phyloP scores from a whole-genome alignment of 37 sponge, comb jelly and placozoan species.

The Tethya wilhelma region DNA sequence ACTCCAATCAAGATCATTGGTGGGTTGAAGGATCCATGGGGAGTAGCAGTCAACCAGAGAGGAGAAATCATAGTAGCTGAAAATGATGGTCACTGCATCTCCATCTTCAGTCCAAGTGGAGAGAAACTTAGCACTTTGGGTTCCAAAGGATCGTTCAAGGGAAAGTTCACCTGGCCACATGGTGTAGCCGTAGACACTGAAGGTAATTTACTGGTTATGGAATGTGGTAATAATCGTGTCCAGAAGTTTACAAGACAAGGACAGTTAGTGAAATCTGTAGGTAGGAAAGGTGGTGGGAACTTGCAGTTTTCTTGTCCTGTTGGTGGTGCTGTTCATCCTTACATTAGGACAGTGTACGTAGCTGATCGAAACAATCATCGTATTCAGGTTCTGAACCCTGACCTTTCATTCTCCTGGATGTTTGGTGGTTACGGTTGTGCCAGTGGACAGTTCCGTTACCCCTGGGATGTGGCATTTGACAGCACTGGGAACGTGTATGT shows the following conservation, averaged over 20 bases:
- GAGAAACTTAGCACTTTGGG: slow-evolving; percentile 8
- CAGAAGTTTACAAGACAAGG: slow-evolving; percentile 68
- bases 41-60: slow-evolving; percentile 3
- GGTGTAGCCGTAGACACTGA: slow-evolving; percentile 23
- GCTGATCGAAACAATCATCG: slow-evolving; percentile 64
- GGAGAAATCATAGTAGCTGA: slow-evolving; percentile 26
- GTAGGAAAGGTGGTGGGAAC: slow-evolving; percentile 34
- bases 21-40: background rate
- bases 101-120: slow-evolving; percentile 17
- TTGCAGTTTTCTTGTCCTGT: slow-evolving; percentile 56
- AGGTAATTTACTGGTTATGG: slow-evolving; percentile 30
- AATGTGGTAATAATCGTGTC: slow-evolving; percentile 38
- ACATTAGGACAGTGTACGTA: slow-evolving; percentile 41
- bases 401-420: slow-evolving; percentile 42
- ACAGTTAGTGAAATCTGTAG: slow-evolving; percentile 31
- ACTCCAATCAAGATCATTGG: slow-evolving; percentile 3
- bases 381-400: slow-evolving; percentile 63
- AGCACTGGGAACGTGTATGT: slow-evolving; percentile 54
- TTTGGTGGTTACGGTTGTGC: slow-evolving; percentile 64
- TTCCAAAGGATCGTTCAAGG: background rate
- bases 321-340: slow-evolving; percentile 40
- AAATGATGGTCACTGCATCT: background rate
- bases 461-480: slow-evolving; percentile 48
- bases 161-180: slow-evolving; percentile 2
- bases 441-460: slow-evolving; percentile 56